phyloP scores from a whole-genome alignment of 2,888 invertebrate species.

The Metellina segmentata region DNA sequence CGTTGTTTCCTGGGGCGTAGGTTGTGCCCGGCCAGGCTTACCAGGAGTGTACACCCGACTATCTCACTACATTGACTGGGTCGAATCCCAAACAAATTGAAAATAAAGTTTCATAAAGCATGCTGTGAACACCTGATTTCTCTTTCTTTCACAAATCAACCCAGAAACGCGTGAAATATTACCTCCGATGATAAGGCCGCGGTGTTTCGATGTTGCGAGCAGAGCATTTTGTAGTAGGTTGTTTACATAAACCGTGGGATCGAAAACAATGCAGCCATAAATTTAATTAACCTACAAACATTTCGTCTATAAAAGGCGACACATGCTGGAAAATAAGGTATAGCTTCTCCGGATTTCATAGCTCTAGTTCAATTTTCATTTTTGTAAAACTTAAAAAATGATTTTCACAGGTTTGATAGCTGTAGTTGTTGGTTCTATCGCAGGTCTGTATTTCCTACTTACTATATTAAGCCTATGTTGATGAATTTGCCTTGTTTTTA shows the following conservation, averaged over 20 bases:
- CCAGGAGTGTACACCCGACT: conserved; percentile 56
- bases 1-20: conserved; percentile 54
- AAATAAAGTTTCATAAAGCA: conserved; percentile 22
- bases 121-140: neutral
- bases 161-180: conserved; percentile 36
- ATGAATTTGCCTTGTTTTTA: neutral
- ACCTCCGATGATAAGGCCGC: conserved; percentile 45
- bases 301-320: conserved; percentile 33
- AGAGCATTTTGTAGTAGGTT: neutral
- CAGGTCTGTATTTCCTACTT: conserved; percentile 14
- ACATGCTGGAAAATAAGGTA: neutral
- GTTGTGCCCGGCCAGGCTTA: conserved; percentile 49
- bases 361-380: neutral
- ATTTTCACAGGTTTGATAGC: neutral
- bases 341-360: neutral
- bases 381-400: neutral
- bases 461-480: neutral
- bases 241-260: conserved; percentile 31
- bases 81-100: conserved; percentile 8
- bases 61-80: conserved; percentile 46
- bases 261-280: conserved; percentile 49
- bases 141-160: conserved; percentile 27
- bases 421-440: neutral
- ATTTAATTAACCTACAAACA: conserved; percentile 61
- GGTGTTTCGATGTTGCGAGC: neutral